Percentiles rank a stretch among this genome's conserved stretches.
Conservation (phyloP, 2,113 vertebrate species). For the Speoplatyrhinus poulsoni region DNA sequence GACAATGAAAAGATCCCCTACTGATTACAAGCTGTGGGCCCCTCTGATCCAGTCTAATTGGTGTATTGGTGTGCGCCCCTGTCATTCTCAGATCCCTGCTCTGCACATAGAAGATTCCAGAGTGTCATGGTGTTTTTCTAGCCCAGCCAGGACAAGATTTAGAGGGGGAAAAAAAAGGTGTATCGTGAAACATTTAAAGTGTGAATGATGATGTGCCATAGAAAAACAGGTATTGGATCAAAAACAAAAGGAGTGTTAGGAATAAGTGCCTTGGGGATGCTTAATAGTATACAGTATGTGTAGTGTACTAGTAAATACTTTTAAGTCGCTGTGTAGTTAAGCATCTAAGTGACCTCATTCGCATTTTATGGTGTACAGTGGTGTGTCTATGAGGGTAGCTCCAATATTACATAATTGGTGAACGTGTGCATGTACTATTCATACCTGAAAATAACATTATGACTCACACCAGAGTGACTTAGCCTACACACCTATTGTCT, state of each 20-base stretch:
- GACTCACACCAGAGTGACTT: constrained; percentile 39
- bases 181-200: neutral
- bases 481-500: constrained; percentile 31
- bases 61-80: constrained; percentile 14
- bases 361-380: too few relatives aligned
- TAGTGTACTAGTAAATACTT: too few relatives aligned
- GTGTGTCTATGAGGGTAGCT: constrained; percentile 18
- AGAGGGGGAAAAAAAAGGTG: constrained; percentile 7
- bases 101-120: neutral
- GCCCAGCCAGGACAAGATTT: neutral
- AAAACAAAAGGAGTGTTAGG: too few relatives aligned
- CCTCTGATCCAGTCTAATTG: constrained; percentile 53
- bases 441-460: constrained; percentile 50
- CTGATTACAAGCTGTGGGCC: constrained; percentile 58
- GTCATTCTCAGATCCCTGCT: constrained; percentile 34
- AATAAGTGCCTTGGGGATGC: too few relatives aligned
- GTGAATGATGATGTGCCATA: too few relatives aligned
- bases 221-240: too few relatives aligned
- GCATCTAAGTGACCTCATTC: too few relatives aligned
- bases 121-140: constrained; percentile 20
- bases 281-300: too few relatives aligned
- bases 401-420: constrained; percentile 53
- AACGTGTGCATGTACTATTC: constrained; percentile 40
- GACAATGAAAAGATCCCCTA: constrained; percentile 54
- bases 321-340: too few relatives aligned